Percentiles rank a stretch among this genome's conserved stretches.
Conservation (phyloP, 1,140 invertebrate species). For the Diachasmimorpha longicaudata region DNA sequence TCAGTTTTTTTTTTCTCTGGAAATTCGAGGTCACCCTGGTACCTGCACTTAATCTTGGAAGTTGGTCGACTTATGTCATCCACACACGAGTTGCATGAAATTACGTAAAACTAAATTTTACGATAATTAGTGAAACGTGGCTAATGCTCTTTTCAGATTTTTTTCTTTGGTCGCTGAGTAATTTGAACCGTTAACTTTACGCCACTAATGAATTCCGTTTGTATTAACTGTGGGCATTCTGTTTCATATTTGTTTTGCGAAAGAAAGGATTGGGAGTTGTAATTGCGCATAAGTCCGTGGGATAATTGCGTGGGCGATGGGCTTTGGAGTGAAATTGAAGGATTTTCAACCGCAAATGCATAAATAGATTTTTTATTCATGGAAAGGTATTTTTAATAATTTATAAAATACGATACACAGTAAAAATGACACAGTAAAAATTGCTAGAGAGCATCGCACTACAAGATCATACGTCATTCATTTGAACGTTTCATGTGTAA, state of each 20-base stretch:
- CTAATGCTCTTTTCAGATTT: not conserved
- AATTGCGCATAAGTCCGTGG: not conserved
- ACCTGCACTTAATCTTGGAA: not conserved
- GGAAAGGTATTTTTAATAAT: too few relatives aligned
- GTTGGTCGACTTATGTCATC: slow-evolving; percentile 1
- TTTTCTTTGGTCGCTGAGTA: not conserved
- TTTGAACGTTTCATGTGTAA: too few relatives aligned
- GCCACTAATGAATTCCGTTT: not conserved
- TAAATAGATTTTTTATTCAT: too few relatives aligned
- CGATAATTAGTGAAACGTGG: not conserved
- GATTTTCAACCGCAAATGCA: not conserved
- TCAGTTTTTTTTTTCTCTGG: not conserved
- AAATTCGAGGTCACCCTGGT: not conserved
- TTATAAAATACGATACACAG: too few relatives aligned
- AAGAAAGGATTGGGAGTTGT: not conserved
- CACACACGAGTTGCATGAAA: not conserved
- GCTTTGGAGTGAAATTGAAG: not conserved
- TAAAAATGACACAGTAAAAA: too few relatives aligned
- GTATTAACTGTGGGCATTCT: not conserved
- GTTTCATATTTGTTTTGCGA: not conserved
- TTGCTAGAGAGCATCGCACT: too few relatives aligned
- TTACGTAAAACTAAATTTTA: not conserved
- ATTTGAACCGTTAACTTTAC: not conserved
- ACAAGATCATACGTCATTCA: too few relatives aligned
- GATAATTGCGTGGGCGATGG: not conserved